Percentiles rank a stretch among this genome's conserved stretches.
Conservation (phyloP, 92 coral and sea anemone genomes). For the Phenganax stokvisi region DNA sequence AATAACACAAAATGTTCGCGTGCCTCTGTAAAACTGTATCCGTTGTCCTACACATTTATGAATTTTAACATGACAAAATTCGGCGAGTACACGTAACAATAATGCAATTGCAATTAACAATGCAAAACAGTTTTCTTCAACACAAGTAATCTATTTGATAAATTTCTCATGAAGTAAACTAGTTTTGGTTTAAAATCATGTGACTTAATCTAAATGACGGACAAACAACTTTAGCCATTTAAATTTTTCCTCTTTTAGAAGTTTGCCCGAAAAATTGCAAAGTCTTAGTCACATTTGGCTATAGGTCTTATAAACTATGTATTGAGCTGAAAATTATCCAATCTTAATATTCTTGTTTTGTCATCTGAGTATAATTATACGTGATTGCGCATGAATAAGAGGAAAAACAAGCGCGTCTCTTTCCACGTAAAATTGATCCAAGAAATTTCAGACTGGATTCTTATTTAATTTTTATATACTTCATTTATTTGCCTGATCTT, state of each 20-base stretch:
- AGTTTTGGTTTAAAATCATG: not conserved
- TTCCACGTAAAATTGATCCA: not conserved
- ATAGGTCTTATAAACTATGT: too few relatives aligned
- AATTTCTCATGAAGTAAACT: not conserved
- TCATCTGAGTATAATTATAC: not conserved
- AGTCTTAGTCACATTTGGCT: too few relatives aligned
- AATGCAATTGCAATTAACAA: not conserved
- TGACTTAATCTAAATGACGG: not conserved
- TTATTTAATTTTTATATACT: not conserved
- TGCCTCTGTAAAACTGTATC: slow-evolving; percentile 8
- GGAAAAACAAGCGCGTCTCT: not conserved
- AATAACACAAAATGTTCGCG: slow-evolving; percentile 21
- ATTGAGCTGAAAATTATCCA: not conserved
- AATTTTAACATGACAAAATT: slow-evolving; percentile 8
- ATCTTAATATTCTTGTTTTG: not conserved
- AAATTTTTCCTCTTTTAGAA: too few relatives aligned
- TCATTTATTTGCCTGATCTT: not conserved
- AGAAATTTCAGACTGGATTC: not conserved
- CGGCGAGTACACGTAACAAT: not conserved
- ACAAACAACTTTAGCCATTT: too few relatives aligned
- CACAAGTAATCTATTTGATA: not conserved
- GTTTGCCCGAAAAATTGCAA: too few relatives aligned
- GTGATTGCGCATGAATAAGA: not conserved
- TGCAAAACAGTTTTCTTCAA: not conserved
- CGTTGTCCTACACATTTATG: slow-evolving; percentile 27